Conservation (phyloP, 92 coral and sea anemone genomes). For the Palythoa heliodiscus region DNA sequence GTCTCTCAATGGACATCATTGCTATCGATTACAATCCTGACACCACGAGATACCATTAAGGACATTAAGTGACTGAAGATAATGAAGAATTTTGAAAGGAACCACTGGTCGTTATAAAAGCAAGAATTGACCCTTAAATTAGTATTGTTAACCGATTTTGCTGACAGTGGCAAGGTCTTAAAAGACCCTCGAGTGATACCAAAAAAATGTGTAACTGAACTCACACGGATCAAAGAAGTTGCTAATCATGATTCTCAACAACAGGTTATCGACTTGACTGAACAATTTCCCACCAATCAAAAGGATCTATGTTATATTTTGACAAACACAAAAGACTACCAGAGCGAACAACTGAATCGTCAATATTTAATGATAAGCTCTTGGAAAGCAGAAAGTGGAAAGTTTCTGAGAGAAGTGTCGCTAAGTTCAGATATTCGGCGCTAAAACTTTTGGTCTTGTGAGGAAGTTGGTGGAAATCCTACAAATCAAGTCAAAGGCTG, state of each 20-base stretch:
- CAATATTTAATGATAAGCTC: conserved; percentile 1
- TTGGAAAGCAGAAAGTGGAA: background rate
- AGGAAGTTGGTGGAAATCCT: background rate
- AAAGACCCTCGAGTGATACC: no score
- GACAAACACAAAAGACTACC: conserved; percentile 13
- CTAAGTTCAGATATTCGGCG: background rate
- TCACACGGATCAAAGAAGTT: background rate
- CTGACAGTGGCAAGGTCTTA: no score
- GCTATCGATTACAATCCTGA: no score
- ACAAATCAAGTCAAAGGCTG: no score
- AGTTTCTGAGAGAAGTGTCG: background rate
- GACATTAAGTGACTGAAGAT: no score
- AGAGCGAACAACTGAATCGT: background rate
- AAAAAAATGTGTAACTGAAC: background rate
- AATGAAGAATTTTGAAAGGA: no score
- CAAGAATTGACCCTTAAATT: no score
- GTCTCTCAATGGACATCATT: no score
- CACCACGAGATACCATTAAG: no score
- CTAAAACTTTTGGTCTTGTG: background rate
- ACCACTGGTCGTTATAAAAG: no score
- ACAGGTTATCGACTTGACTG: background rate
- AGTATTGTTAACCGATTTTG: no score
- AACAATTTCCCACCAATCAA: background rate
- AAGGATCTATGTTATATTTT: background rate
- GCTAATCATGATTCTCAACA: background rate